phyloP scores from a whole-genome alignment of 2,113 vertebrate genomes.

The Megaceryle maxima region DNA sequence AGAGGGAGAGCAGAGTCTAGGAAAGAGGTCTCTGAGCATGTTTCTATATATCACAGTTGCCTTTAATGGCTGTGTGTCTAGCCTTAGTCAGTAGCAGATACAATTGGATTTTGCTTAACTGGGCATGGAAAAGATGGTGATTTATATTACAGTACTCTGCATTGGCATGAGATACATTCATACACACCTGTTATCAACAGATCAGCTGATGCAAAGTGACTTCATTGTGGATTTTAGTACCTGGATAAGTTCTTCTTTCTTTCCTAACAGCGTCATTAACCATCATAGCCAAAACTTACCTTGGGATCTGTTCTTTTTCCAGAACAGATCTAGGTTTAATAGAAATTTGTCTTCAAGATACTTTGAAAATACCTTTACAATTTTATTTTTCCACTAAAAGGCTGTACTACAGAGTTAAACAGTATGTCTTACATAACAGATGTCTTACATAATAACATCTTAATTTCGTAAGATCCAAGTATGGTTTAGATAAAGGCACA shows the following conservation, averaged over 20 bases:
- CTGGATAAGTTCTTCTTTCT: not conserved
- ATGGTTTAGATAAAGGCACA: not conserved
- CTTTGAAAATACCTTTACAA: not conserved
- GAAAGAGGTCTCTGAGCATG: not conserved
- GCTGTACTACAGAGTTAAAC: not conserved
- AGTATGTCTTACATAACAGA: not conserved
- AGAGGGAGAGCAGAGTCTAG: not conserved
- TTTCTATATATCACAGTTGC: not conserved
- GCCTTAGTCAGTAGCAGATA: not conserved
- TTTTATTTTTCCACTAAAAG: not conserved
- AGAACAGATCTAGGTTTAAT: not conserved
- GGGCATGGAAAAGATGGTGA: not conserved
- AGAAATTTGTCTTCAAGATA: not conserved
- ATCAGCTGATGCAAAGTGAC: not conserved
- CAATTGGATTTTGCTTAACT: not conserved
- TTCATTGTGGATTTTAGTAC: not conserved
- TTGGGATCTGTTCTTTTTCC: not conserved
- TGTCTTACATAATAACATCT: not conserved
- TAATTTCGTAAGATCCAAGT: not conserved
- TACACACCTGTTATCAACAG: not conserved
- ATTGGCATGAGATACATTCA: not conserved
- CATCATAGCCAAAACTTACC: not conserved
- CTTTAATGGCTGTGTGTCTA: not conserved
- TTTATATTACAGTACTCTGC: not conserved
- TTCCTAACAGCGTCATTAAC: not conserved